Percentiles rank a stretch among this genome's conserved stretches.
phyloP scores from a whole-genome alignment of 1,140 invertebrate species.

The Leptinotarsa defecta region DNA sequence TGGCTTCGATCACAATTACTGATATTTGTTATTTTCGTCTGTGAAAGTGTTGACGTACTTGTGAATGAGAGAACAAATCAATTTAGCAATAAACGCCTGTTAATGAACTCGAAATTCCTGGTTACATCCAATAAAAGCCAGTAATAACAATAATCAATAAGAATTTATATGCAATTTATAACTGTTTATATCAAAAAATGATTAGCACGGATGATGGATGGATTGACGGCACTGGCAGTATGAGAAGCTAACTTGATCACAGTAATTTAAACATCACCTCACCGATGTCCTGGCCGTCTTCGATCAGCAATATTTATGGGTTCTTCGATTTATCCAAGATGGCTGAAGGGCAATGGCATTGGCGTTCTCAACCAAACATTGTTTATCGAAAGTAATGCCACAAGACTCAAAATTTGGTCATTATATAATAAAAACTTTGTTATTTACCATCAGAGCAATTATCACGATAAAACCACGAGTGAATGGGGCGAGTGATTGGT shows the following conservation, averaged over 20 bases:
- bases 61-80: conserved; percentile 25
- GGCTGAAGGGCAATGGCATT: background rate
- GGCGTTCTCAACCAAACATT: too few relatives aligned
- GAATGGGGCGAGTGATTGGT: too few relatives aligned
- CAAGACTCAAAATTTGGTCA: too few relatives aligned
- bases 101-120: conserved; percentile 26
- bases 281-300: conserved; percentile 30
- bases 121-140: conserved; percentile 49
- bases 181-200: conserved; percentile 54
- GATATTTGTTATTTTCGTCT: background rate
- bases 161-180: conserved; percentile 53
- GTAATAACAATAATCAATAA: conserved; percentile 53
- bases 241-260: conserved; percentile 47
- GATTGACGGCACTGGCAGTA: conserved; percentile 50
- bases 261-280: conserved; percentile 51
- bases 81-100: conserved; percentile 23
- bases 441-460: too few relatives aligned
- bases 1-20: background rate
- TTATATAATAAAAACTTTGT: too few relatives aligned
- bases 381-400: too few relatives aligned
- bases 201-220: conserved; percentile 53
- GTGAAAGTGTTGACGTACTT: conserved; percentile 18
- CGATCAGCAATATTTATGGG: conserved; percentile 24
- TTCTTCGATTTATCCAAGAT: conserved; percentile 15
- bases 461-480: too few relatives aligned